A percentile compares a stretch with the other conserved stretches of the same genome.
These are phyloP conservation scores for Pterocles gutturalis DNA, from an alignment of 2,113 vertebrate species.

Conservation along the genomic window DNA sequence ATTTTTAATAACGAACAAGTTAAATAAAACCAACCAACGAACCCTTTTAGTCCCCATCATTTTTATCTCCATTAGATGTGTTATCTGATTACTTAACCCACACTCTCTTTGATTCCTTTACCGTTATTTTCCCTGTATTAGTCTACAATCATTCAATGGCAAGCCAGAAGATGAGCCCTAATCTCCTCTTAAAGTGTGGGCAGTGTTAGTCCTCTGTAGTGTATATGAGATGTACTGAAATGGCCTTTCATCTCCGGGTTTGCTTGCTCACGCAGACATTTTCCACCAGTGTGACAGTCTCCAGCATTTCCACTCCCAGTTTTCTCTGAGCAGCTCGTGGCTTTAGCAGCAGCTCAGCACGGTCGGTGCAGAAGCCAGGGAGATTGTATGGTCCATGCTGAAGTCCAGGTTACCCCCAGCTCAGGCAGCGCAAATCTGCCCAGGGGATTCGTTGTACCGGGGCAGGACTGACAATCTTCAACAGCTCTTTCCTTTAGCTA, in stretches of 20 bases:
- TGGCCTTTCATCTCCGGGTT: not conserved
- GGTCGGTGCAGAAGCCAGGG: not conserved
- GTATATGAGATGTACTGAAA: not conserved
- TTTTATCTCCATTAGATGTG: not conserved
- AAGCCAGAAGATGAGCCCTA: not conserved
- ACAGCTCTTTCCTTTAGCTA: not conserved
- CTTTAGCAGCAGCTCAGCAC: not conserved
- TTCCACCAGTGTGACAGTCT: not conserved
- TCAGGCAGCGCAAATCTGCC: not conserved
- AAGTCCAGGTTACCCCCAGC: not conserved
- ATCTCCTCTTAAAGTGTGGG: not conserved
- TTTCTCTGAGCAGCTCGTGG: not conserved
- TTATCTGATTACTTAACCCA: not conserved
- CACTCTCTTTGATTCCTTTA: not conserved
- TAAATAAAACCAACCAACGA: not conserved
- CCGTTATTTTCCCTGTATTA: not conserved
- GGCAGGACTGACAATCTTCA: not conserved
- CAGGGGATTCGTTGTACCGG: rapidly evolving
- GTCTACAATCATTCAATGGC: not conserved
- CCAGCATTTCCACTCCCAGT: not conserved
- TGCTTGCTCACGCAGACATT: not conserved
- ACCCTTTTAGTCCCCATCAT: not conserved
- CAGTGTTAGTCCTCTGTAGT: not conserved
- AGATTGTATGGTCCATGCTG: not conserved
- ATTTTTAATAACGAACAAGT: not conserved